Evolutionary conservation across 1,140 invertebrate genomes (phyloP).

Genomic region (Amyelois transitella): DNA sequence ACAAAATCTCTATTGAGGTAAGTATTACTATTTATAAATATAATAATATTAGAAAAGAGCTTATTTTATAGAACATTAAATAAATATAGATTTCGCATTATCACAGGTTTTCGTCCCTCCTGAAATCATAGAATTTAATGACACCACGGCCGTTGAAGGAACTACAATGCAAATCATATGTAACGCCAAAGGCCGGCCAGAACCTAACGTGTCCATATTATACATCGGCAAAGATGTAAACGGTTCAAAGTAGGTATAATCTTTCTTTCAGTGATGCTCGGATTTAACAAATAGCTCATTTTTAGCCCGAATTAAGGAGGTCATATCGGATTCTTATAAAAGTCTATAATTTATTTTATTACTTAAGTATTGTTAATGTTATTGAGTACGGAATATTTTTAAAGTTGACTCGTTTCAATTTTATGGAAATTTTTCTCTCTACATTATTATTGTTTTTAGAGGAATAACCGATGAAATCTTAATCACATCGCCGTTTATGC

Average conservation of each 20-base stretch:
- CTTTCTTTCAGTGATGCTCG: too few relatives aligned
- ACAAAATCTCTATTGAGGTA: slow-evolving; percentile 32
- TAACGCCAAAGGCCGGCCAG: slow-evolving; percentile 33
- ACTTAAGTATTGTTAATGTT: too few relatives aligned
- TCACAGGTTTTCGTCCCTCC: slow-evolving; percentile 44
- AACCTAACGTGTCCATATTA: slow-evolving; percentile 32
- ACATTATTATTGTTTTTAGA: slow-evolving; percentile 16
- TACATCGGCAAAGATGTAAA: slow-evolving; percentile 23
- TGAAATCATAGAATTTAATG: slow-evolving; percentile 36
- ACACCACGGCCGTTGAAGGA: slow-evolving; percentile 37
- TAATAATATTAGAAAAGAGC: background rate
- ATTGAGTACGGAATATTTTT: too few relatives aligned
- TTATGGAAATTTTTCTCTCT: background rate
- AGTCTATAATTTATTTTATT: too few relatives aligned
- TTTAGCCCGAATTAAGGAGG: too few relatives aligned
- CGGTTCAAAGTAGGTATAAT: slow-evolving; percentile 26
- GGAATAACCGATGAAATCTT: slow-evolving; percentile 24
- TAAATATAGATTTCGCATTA: slow-evolving; percentile 9
- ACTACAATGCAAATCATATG: slow-evolving; percentile 31
- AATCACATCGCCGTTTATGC: slow-evolving; percentile 29
- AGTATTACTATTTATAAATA: background rate
- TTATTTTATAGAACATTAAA: background rate
- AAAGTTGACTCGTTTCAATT: too few relatives aligned
- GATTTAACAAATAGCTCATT: too few relatives aligned
- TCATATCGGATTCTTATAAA: too few relatives aligned